These are phyloP conservation scores for Glaucomys volans DNA, from an alignment of 2,113 vertebrate genomes.

Conservation along the genomic window DNA sequence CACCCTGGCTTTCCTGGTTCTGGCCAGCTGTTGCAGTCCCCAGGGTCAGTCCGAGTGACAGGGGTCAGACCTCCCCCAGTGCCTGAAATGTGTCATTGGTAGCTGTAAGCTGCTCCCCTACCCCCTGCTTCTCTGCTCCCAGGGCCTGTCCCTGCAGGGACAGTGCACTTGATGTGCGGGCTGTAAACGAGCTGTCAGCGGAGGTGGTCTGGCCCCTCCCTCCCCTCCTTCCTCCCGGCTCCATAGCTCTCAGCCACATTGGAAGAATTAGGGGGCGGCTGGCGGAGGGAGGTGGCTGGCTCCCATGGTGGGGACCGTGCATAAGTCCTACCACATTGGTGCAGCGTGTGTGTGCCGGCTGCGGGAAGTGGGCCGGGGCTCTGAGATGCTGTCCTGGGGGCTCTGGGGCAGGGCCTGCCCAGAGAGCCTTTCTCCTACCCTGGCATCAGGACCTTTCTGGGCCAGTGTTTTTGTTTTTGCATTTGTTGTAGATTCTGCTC, in stretches of 20 bases:
- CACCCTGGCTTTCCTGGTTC: neutral
- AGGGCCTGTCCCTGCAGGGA: neutral
- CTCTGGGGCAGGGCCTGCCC: neutral
- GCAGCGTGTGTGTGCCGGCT: neutral
- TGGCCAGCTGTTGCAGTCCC: neutral
- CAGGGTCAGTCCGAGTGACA: conserved; percentile 38
- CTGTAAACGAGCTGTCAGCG: conserved; percentile 66
- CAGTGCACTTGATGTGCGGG: conserved; percentile 44
- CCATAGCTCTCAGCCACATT: conserved; percentile 65
- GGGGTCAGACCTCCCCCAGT: conserved; percentile 27
- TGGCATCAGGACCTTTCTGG: conserved; percentile 18
- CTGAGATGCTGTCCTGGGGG: neutral
- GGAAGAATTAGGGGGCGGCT: conserved; percentile 75
- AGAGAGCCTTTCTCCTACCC: neutral
- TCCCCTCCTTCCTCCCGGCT: neutral
- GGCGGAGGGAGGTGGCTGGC: conserved; percentile 63
- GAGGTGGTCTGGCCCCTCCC: conserved; percentile 66
- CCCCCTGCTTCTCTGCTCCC: conserved; percentile 21
- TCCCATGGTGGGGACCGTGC: conserved; percentile 62
- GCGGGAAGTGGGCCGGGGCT: neutral
- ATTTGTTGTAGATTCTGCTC: neutral
- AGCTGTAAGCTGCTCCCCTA: neutral
- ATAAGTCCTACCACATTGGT: conserved; percentile 74
- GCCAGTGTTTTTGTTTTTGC: neutral
- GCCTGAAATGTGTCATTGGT: conserved; percentile 58